Evolutionary conservation across 2,113 vertebrate species (phyloP).

Genomic region (Clarias magur): DNA sequence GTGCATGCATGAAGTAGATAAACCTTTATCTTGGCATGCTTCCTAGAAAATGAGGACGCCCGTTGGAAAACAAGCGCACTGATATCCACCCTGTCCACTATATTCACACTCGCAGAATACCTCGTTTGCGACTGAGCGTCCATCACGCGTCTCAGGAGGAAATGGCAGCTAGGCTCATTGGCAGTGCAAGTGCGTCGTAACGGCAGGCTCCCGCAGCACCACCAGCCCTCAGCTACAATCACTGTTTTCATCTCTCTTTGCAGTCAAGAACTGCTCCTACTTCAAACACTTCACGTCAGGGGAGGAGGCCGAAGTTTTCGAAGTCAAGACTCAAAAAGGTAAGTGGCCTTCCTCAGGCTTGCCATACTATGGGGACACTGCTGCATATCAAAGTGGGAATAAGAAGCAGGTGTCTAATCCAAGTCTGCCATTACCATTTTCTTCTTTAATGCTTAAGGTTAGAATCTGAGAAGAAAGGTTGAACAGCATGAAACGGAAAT

Average conservation of each 20-base stretch:
- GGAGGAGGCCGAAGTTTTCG: slow-evolving; percentile 88
- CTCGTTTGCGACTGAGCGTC: slow-evolving; percentile 18
- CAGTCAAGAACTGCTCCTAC: slow-evolving; percentile 94
- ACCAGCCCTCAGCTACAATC: slow-evolving; percentile 49
- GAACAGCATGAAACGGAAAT: slow-evolving; percentile 7
- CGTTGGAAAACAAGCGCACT: slow-evolving; percentile 1
- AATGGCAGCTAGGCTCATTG: slow-evolving; percentile 44
- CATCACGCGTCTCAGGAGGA: slow-evolving; percentile 36
- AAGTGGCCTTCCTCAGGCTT: slow-evolving; percentile 53
- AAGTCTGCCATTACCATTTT: neutral
- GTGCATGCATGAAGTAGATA: neutral
- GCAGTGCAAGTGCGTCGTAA: slow-evolving; percentile 42
- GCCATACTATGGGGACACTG: neutral
- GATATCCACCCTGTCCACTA: slow-evolving; percentile 18
- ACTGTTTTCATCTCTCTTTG: slow-evolving; percentile 55
- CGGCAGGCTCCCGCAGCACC: slow-evolving; percentile 37
- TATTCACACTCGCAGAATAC: slow-evolving; percentile 32
- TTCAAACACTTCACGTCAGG: slow-evolving; percentile 97
- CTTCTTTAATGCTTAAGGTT: neutral
- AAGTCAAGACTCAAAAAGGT: slow-evolving; percentile 98
- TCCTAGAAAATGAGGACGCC: slow-evolving; percentile 17
- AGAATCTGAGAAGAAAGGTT: neutral
- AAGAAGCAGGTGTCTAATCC: neutral
- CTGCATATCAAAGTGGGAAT: neutral
- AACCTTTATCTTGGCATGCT: slow-evolving; percentile 42